These are phyloP conservation scores for Taphrorychus bicolor DNA, from an alignment of 2,888 invertebrate genomes.

Conservation along the genomic window DNA sequence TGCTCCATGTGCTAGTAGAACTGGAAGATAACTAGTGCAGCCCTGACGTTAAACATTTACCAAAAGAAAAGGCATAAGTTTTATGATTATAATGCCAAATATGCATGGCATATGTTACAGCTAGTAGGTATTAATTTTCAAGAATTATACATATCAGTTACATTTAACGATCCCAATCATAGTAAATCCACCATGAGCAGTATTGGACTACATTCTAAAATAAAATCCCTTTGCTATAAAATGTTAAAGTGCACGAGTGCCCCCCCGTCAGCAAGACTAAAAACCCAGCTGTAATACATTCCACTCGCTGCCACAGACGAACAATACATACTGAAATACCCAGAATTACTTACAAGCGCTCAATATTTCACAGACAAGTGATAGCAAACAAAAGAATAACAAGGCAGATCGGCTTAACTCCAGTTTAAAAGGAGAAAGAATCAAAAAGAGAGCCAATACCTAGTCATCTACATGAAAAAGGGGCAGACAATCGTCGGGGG, in stretches of 20 bases:
- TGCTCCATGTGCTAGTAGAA: too few relatives aligned
- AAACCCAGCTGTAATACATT: constrained; percentile 21
- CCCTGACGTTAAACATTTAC: too few relatives aligned
- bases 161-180: too few relatives aligned
- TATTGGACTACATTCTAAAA: neutral
- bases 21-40: too few relatives aligned
- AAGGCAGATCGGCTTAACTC: constrained; percentile 56
- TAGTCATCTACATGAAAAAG: constrained; percentile 59
- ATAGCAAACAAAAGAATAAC: constrained; percentile 54
- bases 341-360: constrained; percentile 47
- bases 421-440: constrained; percentile 54
- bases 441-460: constrained; percentile 59
- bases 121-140: too few relatives aligned
- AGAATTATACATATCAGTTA: too few relatives aligned
- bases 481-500: constrained; percentile 61
- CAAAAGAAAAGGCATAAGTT: too few relatives aligned
- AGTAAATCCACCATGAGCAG: constrained; percentile 1
- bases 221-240: constrained; percentile 10
- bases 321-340: constrained; percentile 41
- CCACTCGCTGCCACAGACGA: constrained; percentile 28
- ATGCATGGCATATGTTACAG: too few relatives aligned
- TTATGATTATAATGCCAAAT: too few relatives aligned
- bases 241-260: neutral
- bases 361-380: constrained; percentile 52
- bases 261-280: neutral